phyloP scores from a whole-genome alignment of 2,888 invertebrate species.

The Drosophila lutescens region DNA sequence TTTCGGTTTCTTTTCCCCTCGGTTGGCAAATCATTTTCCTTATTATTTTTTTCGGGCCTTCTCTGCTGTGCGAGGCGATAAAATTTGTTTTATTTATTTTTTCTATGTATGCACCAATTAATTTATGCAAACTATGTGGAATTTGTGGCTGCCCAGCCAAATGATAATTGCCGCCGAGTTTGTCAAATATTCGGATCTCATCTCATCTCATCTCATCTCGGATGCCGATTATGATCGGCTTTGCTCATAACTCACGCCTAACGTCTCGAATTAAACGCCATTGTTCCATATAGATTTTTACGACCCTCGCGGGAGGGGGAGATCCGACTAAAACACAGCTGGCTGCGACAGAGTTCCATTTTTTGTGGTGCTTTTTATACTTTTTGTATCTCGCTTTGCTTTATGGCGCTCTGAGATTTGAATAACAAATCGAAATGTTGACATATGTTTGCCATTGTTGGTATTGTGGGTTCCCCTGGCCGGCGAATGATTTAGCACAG shows the following conservation, averaged over 20 bases:
- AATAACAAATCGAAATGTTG: slow-evolving; percentile 82
- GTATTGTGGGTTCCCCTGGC: slow-evolving; percentile 56
- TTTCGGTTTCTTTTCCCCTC: background rate
- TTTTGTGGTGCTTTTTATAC: slow-evolving; percentile 1
- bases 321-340: slow-evolving; percentile 8
- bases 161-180: slow-evolving; percentile 47
- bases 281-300: slow-evolving; percentile 69
- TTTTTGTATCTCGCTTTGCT: slow-evolving; percentile 41
- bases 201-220: slow-evolving; percentile 3
- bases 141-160: slow-evolving; percentile 47
- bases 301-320: slow-evolving; percentile 20
- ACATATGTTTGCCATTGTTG: slow-evolving; percentile 79
- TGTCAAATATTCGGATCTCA: slow-evolving; percentile 27
- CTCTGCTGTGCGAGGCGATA: slow-evolving; percentile 43
- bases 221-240: slow-evolving; percentile 60
- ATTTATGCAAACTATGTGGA: slow-evolving; percentile 73
- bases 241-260: slow-evolving; percentile 70
- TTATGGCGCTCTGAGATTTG: slow-evolving; percentile 70
- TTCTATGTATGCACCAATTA: slow-evolving; percentile 60
- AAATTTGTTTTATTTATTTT: slow-evolving; percentile 49
- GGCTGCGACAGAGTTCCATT: slow-evolving; percentile 25
- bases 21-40: slow-evolving; percentile 28
- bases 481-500: slow-evolving; percentile 35
- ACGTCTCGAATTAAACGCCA: slow-evolving; percentile 68
- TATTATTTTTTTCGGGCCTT: slow-evolving; percentile 10